Base-by-base conservation (phyloP, 1,140 invertebrate genomes). In the Lordiphosa stackelbergi region DNA sequence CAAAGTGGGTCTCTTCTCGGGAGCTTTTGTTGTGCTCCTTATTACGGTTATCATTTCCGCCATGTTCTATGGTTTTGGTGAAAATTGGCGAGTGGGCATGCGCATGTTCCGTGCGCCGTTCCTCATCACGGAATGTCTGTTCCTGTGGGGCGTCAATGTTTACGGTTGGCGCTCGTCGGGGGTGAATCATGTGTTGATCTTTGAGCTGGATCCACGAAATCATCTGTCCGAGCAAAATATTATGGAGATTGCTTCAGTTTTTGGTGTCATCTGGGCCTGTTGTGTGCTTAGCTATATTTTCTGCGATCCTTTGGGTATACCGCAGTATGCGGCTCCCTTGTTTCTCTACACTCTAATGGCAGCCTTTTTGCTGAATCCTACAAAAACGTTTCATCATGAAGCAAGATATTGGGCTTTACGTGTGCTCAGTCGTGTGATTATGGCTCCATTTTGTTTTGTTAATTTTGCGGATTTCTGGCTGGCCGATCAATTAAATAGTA, bases 401-500 rank as follows among this genome's bases (percentile, higher is more conserved):
- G 94, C 95, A 0, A 88, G 92, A 16, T 92, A 92, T 64, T 93
- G 92, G 92, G 89, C 90, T 1, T 45, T 90, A 11, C 79, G 88
- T 19, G 85, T 90, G 2, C 85, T 89, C 35, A 83, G 92, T 66
- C 91, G 96, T 36, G 94, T 98, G 24, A 69, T 98, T 38, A 92
- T 94, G 48, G 95, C 98, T 0, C 98, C 98, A 28, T 98, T 99
- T 79, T 95, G 95, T 66, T 95, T 95, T 83, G 98, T 99, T 1
- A 93, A 95, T 46, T 99, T 99, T 89, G 97, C 98, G 13, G 98
- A 99, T 89, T 99, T 99, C 91, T 99, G 98, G 98, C 91, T 99
- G 66, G 98, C 97, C 10, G 98, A 99, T 90, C 98, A 99, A 88
- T 90, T 99, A 64, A 99, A 98, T 85, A 98, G 96, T 70, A 91